Conservation (phyloP, 2,113 vertebrate genomes). For the Dolichotis patagonum region DNA sequence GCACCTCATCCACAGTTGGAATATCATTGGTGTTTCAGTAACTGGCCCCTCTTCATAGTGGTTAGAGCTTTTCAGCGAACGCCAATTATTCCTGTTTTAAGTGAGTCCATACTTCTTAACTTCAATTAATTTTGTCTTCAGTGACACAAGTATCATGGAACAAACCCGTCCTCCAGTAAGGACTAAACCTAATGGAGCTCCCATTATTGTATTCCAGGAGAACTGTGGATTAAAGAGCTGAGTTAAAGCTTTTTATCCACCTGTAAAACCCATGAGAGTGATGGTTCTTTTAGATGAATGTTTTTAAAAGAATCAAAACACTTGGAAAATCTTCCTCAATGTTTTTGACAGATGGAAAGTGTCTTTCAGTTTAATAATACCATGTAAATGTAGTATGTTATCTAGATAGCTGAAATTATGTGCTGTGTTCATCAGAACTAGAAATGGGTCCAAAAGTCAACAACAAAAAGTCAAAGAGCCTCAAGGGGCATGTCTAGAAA, state of each 20-base stretch:
- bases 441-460: slow-evolving; percentile 8
- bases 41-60: background rate
- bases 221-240: background rate
- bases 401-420: slow-evolving; percentile 33
- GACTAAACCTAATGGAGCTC: background rate
- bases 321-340: slow-evolving; percentile 29
- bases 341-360: background rate
- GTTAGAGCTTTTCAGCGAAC: background rate
- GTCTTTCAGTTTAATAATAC: slow-evolving; percentile 51
- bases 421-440: background rate
- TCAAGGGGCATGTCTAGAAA: background rate
- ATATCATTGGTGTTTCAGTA: background rate
- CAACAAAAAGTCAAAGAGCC: background rate
- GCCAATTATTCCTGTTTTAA: background rate
- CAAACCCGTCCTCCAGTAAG: background rate
- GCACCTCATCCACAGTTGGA: background rate
- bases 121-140: slow-evolving; percentile 23
- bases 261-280: slow-evolving; percentile 30
- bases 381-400: background rate
- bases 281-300: background rate
- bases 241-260: background rate
- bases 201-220: background rate
- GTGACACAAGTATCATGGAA: background rate
- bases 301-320: slow-evolving; percentile 21
- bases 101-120: background rate